Evolutionary conservation across 2,113 vertebrate genomes (phyloP).

Genomic region (Microcebus ravelobensis): DNA sequence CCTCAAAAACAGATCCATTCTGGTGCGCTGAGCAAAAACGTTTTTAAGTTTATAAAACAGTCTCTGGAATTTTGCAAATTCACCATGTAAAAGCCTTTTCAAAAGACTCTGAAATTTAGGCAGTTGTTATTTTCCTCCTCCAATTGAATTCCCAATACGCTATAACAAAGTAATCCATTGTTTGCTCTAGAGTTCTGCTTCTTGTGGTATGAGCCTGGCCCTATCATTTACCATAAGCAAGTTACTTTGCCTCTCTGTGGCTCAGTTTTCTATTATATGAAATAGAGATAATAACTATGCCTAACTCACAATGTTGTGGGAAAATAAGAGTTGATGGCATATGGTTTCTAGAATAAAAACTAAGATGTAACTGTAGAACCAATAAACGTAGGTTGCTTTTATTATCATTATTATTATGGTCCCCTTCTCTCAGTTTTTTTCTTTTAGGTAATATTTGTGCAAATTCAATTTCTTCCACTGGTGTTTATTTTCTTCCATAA

Average conservation of each 20-base stretch:
- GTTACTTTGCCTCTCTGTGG: not conserved
- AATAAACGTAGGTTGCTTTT: not conserved
- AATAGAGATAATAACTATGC: not conserved
- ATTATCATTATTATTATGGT: not conserved
- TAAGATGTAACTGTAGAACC: not conserved
- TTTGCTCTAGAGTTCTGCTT: not conserved
- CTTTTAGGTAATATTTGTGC: not conserved
- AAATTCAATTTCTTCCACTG: not conserved
- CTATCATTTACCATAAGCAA: not conserved
- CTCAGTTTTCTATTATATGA: not conserved
- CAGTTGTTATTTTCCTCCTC: not conserved
- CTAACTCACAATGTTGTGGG: not conserved
- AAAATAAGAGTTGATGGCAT: not conserved
- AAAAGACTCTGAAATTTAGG: not conserved
- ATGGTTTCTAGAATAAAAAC: not conserved
- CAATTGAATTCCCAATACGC: not conserved
- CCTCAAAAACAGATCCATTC: not conserved
- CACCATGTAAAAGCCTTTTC: not conserved
- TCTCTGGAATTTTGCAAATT: not conserved
- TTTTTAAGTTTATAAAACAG: not conserved
- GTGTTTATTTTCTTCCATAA: not conserved
- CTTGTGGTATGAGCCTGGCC: too few relatives aligned
- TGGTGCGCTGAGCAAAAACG: not conserved
- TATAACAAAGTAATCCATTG: not conserved
- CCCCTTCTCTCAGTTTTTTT: accelerated